phyloP scores from a whole-genome alignment of 2,888 invertebrate genomes.

The Cryptus armator region DNA sequence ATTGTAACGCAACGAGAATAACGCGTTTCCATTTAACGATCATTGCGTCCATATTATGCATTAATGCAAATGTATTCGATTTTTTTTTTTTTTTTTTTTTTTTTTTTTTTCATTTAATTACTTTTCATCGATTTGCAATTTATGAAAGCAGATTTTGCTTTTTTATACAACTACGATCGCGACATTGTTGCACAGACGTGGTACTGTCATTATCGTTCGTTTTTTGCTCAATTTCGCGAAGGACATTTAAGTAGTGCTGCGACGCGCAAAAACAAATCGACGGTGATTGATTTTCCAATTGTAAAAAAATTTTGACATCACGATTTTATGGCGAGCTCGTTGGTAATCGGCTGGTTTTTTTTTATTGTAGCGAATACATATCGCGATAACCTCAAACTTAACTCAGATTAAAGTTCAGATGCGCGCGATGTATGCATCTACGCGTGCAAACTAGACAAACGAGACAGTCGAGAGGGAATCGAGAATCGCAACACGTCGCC shows the following conservation, averaged over 20 bases:
- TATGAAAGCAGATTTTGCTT: background rate
- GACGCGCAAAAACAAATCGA: no score
- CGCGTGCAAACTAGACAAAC: constrained; percentile 3
- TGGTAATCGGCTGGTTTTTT: constrained; percentile 15
- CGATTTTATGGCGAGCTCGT: background rate
- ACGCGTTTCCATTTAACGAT: background rate
- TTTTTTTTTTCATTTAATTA: background rate
- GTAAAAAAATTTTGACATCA: background rate
- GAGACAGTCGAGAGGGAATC: constrained; percentile 46
- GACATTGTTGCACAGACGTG: no score
- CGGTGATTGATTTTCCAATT: no score
- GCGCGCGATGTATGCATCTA: constrained; percentile 16
- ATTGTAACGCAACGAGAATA: constrained; percentile 17
- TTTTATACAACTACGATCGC: no score
- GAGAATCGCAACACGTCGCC: constrained; percentile 34
- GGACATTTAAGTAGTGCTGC: no score
- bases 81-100: background rate
- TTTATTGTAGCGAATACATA: constrained; percentile 9
- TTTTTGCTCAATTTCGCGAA: no score
- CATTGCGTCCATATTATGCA: background rate
- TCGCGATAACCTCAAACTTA: constrained; percentile 65
- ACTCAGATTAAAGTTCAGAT: constrained; percentile 58
- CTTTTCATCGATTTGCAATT: background rate
- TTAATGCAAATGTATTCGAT: background rate
- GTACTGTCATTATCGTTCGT: no score